Percentiles rank a stretch among this genome's conserved stretches.
Conservation (phyloP, 1,140 invertebrate genomes). For the Drosophila sproati region DNA sequence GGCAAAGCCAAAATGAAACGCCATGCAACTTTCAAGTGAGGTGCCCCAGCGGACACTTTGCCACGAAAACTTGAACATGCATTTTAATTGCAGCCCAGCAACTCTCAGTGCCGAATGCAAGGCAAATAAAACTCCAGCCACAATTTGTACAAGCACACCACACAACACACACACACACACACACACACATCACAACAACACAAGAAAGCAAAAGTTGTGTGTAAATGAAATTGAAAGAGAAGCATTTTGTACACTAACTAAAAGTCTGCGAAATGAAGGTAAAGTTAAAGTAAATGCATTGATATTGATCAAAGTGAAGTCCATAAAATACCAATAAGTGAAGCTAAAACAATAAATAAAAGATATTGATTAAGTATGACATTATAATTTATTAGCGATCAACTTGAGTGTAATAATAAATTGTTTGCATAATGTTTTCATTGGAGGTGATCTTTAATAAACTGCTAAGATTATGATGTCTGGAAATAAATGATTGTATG, state of each 20-base stretch:
- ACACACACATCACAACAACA: conserved; percentile 7
- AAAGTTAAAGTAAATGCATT: not conserved
- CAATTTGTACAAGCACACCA: conserved; percentile 69
- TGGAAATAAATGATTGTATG: too few relatives aligned
- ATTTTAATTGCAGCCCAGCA: conserved; percentile 72
- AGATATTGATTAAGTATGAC: too few relatives aligned
- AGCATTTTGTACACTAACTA: conserved; percentile 19
- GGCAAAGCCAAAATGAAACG: conserved; percentile 14
- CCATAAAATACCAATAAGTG: too few relatives aligned
- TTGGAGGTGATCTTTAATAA: too few relatives aligned
- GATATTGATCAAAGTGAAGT: too few relatives aligned
- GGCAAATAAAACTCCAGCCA: conserved; percentile 70
- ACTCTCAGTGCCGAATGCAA: conserved; percentile 43
- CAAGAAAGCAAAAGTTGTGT: conserved; percentile 48
- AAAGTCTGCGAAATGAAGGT: not conserved
- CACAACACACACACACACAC: conserved; percentile 3
- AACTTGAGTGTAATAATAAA: too few relatives aligned
- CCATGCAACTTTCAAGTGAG: conserved; percentile 71
- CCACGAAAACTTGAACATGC: conserved; percentile 78
- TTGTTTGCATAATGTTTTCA: too few relatives aligned
- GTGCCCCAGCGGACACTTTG: conserved; percentile 50
- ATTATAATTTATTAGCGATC: too few relatives aligned
- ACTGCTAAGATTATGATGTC: too few relatives aligned
- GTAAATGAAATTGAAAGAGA: not conserved
- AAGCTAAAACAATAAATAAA: too few relatives aligned